These are phyloP conservation scores for Gandaritis pyraliata DNA, from an alignment of 2,888 invertebrate genomes.

Conservation along the genomic window DNA sequence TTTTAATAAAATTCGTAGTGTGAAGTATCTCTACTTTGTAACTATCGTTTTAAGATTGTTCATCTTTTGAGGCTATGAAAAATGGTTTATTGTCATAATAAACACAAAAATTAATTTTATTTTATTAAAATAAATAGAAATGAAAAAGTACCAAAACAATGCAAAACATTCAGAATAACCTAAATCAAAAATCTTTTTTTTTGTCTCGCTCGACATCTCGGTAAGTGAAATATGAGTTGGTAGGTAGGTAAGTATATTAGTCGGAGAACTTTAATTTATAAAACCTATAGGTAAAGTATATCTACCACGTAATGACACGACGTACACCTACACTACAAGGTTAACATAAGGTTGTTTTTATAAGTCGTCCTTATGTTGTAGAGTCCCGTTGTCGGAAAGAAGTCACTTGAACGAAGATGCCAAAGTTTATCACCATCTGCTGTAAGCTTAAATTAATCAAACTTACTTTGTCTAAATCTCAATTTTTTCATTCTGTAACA, in stretches of 20 bases:
- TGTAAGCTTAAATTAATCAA: slow-evolving; percentile 46
- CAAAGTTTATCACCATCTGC: slow-evolving; percentile 62
- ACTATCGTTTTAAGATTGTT: too few species aligned
- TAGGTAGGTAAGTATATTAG: too few species aligned
- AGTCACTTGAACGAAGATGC: slow-evolving; percentile 55
- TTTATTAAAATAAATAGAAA: too few species aligned
- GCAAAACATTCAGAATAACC: slow-evolving; percentile 29
- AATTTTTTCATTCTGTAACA: not conserved
- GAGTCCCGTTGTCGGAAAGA: slow-evolving; percentile 46
- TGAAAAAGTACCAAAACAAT: too few species aligned
- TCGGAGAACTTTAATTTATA: too few species aligned
- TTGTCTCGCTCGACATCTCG: slow-evolving; percentile 40
- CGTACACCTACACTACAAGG: too few species aligned
- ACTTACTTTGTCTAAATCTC: too few species aligned
- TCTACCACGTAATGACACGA: too few species aligned
- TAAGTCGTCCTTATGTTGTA: slow-evolving; percentile 38
- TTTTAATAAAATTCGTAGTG: not conserved
- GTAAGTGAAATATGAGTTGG: slow-evolving; percentile 41
- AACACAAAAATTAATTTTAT: too few species aligned
- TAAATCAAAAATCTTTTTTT: slow-evolving; percentile 51
- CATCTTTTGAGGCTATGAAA: too few species aligned
- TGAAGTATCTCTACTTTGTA: not conserved
- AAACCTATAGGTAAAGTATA: too few species aligned
- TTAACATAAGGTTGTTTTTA: not conserved
- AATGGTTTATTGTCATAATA: too few species aligned